Conservation (phyloP, 2,888 invertebrate species). For the Colostygia pectinataria region DNA sequence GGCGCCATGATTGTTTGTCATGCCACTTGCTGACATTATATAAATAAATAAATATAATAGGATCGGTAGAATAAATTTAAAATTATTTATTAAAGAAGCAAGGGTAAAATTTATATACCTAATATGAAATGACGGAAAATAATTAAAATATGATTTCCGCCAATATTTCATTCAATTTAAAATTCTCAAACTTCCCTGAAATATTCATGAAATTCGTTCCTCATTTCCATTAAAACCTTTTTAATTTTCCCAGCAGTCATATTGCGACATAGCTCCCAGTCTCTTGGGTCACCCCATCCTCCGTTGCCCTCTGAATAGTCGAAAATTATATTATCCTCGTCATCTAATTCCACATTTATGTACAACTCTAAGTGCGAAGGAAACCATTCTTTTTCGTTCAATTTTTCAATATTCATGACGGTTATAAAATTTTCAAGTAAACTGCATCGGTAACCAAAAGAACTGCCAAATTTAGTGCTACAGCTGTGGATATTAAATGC, state of each 20-base stretch:
- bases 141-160: too few relatives aligned
- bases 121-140: too few relatives aligned
- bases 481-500: slow-evolving; percentile 40
- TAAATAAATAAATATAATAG: too few relatives aligned
- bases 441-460: slow-evolving; percentile 5
- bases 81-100: too few relatives aligned
- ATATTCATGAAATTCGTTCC: slow-evolving; percentile 39
- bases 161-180: too few relatives aligned
- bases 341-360: slow-evolving; percentile 46
- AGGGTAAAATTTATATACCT: too few relatives aligned
- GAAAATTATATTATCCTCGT: slow-evolving; percentile 44
- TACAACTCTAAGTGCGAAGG: slow-evolving; percentile 51
- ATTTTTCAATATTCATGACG: slow-evolving; percentile 37
- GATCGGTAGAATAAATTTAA: too few relatives aligned
- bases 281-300: slow-evolving; percentile 57
- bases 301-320: slow-evolving; percentile 51
- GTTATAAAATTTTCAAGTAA: slow-evolving; percentile 8
- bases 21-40: too few relatives aligned
- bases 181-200: neutral
- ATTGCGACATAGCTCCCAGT: slow-evolving; percentile 51
- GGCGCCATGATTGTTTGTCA: too few relatives aligned
- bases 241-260: slow-evolving; percentile 53
- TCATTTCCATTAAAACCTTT: slow-evolving; percentile 48
- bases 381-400: slow-evolving; percentile 35
- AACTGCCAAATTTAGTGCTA: neutral